Conservation (phyloP, 1,140 invertebrate genomes). For the Drosophila lini region DNA sequence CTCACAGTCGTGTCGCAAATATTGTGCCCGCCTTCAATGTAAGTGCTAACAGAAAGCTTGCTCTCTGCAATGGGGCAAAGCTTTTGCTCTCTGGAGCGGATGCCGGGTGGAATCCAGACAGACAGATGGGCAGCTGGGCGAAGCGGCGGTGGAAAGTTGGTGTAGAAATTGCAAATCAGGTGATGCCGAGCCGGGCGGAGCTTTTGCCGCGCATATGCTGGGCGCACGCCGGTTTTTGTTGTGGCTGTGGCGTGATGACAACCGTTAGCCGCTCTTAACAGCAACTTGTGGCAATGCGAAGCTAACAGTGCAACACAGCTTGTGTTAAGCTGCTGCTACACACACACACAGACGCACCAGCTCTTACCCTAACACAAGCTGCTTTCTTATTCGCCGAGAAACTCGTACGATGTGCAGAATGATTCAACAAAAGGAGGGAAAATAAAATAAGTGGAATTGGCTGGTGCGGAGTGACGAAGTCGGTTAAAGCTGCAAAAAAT, state of each 20-base stretch:
- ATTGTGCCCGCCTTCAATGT: neutral
- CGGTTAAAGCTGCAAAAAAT: constrained; percentile 34
- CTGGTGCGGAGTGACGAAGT: constrained; percentile 26
- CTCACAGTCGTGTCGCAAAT: neutral
- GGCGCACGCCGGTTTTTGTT: constrained; percentile 32
- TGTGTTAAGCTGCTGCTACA: constrained; percentile 39
- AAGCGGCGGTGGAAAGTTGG: constrained; percentile 38
- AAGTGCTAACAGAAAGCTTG: constrained; percentile 14
- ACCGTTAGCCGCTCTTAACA: constrained; percentile 12
- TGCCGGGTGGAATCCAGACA: constrained; percentile 9
- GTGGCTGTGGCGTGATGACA: constrained; percentile 56
- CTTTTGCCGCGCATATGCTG: constrained; percentile 42
- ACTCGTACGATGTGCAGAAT: constrained; percentile 75
- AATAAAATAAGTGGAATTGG: constrained; percentile 35
- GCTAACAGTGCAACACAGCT: constrained; percentile 60
- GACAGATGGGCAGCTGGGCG: constrained; percentile 24
- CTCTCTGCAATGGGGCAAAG: neutral
- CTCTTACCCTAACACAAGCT: constrained; percentile 32
- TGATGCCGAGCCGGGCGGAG: constrained; percentile 66
- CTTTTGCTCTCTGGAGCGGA: constrained; percentile 29
- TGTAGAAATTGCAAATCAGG: constrained; percentile 79
- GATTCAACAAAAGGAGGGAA: constrained; percentile 62
- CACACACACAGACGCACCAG: constrained; percentile 9
- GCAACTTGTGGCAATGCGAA: constrained; percentile 42
- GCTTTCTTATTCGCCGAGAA: constrained; percentile 75